Percentiles rank a stretch among this genome's conserved stretches.
Evolutionary conservation across 2,888 invertebrate genomes (phyloP).

Genomic region (Petrolisthes cinctipes): DNA sequence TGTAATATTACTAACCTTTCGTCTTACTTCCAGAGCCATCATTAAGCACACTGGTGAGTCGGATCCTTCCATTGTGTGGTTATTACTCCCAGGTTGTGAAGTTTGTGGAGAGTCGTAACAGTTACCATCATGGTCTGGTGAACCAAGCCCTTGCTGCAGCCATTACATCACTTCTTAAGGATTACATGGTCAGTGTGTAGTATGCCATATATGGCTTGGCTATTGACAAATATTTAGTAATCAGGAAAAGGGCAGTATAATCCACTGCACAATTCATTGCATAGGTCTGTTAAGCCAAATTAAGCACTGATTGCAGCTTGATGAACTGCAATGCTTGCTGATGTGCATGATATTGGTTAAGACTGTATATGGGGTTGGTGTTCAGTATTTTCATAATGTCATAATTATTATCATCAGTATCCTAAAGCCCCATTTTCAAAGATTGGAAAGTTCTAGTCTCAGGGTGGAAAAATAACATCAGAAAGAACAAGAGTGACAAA

Average conservation of each 20-base stretch:
- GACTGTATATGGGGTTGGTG: too few species aligned
- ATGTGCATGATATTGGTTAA: too few species aligned
- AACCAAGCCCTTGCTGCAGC: slow-evolving; percentile 91
- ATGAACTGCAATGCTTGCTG: too few species aligned
- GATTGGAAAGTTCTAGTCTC: too few species aligned
- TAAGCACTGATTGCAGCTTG: too few species aligned
- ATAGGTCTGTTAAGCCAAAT: neutral
- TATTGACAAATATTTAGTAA: neutral
- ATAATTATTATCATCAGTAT: too few species aligned
- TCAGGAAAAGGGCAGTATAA: neutral
- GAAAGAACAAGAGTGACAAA: too few species aligned
- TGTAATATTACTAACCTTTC: neutral
- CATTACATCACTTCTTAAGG: slow-evolving; percentile 83
- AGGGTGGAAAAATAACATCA: too few species aligned
- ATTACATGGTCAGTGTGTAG: slow-evolving; percentile 75
- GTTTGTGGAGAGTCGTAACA: slow-evolving; percentile 85
- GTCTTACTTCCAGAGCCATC: slow-evolving; percentile 73
- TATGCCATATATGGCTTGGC: neutral
- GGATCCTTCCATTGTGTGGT: slow-evolving; percentile 88
- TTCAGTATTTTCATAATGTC: too few species aligned
- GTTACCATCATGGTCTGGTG: slow-evolving; percentile 88
- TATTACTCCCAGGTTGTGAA: slow-evolving; percentile 88
- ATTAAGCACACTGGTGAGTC: slow-evolving; percentile 81
- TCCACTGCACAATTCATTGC: neutral
- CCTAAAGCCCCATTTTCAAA: too few species aligned